Evolutionary conservation across 2,888 invertebrate genomes (phyloP).

Genomic region (Chironomus riparius): DNA sequence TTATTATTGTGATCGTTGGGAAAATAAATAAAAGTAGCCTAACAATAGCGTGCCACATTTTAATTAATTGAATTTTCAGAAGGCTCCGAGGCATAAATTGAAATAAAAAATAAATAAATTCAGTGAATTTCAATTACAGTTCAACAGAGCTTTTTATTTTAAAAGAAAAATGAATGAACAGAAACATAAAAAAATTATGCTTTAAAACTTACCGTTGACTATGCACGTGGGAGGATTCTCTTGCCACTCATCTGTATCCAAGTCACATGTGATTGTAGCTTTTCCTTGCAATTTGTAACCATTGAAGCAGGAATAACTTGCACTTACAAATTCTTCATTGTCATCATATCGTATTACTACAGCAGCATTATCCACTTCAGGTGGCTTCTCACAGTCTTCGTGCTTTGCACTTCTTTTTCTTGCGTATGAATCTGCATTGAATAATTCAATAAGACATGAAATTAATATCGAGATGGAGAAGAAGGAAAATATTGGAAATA

Average conservation of each 20-base stretch:
- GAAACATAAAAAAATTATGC: background rate
- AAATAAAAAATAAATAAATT: too few species aligned
- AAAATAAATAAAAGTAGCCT: too few species aligned
- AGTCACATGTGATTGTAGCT: slow-evolving; percentile 35
- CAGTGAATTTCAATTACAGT: too few species aligned
- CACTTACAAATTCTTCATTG: slow-evolving; percentile 35
- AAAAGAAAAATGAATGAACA: too few species aligned
- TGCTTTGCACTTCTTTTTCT: background rate
- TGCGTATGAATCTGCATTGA: background rate
- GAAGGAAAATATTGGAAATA: background rate
- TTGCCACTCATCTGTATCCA: slow-evolving; percentile 39
- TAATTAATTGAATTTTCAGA: too few species aligned
- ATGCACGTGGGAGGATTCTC: slow-evolving; percentile 37
- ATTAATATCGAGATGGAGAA: background rate
- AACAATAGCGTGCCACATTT: too few species aligned
- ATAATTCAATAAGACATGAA: background rate
- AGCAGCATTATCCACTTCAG: slow-evolving; percentile 35
- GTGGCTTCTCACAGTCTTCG: slow-evolving; percentile 37
- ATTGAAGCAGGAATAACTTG: slow-evolving; percentile 35
- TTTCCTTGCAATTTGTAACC: slow-evolving; percentile 37
- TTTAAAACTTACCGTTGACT: background rate
- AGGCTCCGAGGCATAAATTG: too few species aligned
- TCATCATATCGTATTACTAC: slow-evolving; percentile 34
- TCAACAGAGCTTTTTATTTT: too few species aligned
- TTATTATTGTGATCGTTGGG: too few species aligned